Conservation (phyloP, 1,140 invertebrate species). For the Grapholita molesta region DNA sequence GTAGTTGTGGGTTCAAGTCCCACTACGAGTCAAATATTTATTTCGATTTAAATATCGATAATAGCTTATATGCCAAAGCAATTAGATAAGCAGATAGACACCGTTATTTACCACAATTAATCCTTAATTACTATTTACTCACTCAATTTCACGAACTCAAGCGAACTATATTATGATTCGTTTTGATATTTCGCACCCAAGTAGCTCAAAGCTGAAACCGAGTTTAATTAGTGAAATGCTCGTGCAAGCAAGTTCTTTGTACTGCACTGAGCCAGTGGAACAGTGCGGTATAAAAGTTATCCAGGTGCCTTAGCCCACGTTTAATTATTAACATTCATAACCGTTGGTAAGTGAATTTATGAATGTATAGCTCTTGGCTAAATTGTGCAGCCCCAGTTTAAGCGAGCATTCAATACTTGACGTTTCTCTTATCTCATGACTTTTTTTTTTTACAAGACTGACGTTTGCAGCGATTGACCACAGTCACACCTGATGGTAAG, state of each 20-base stretch:
- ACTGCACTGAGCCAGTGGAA: background rate
- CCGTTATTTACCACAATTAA: background rate
- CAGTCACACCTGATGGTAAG: too few relatives aligned
- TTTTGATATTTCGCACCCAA: background rate
- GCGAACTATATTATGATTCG: background rate
- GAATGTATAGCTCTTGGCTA: constrained; percentile 42
- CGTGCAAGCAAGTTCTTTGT: background rate
- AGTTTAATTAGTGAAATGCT: background rate
- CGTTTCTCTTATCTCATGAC: too few relatives aligned
- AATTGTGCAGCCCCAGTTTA: constrained; percentile 18
- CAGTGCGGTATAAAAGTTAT: constrained; percentile 3
- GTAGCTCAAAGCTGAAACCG: background rate
- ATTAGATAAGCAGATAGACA: too few relatives aligned
- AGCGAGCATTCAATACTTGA: constrained; percentile 22
- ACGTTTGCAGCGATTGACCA: too few relatives aligned
- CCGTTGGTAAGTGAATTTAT: constrained; percentile 62
- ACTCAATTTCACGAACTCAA: background rate
- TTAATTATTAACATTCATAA: constrained; percentile 70
- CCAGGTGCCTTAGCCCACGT: constrained; percentile 7
- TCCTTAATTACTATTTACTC: background rate
- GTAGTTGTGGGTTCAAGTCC: too few relatives aligned
- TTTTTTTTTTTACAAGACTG: too few relatives aligned
- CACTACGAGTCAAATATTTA: too few relatives aligned
- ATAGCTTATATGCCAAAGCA: too few relatives aligned
- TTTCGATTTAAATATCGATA: too few relatives aligned